Evolutionary conservation across 2,797 vertebrate species (phyloP).

Genomic region (Chaetophractus vellerosus): DNA sequence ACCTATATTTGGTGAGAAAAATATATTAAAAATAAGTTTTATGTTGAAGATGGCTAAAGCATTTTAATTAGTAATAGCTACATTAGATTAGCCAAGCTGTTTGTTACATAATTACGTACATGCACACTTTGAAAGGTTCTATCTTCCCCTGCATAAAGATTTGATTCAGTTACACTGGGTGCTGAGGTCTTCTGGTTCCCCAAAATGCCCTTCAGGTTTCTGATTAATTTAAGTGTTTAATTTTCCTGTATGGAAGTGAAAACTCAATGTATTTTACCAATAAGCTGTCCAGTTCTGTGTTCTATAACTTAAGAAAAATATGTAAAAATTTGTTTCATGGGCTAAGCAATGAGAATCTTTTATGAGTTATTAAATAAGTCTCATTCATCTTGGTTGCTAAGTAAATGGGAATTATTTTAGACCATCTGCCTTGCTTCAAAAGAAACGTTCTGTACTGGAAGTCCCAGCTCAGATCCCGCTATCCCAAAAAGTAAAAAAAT

Average conservation of each 20-base stretch:
- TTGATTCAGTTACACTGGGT: neutral
- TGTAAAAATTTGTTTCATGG: neutral
- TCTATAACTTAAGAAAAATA: neutral
- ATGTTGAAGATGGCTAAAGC: neutral
- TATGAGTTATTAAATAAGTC: neutral
- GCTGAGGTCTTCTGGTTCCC: neutral
- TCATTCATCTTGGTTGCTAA: neutral
- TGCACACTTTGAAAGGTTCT: neutral
- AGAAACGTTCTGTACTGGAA: neutral
- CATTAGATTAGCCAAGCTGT: neutral
- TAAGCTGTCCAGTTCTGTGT: neutral
- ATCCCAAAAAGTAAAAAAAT: neutral
- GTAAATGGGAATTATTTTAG: constrained; percentile 12
- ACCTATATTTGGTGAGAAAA: neutral
- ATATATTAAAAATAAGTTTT: constrained; percentile 9
- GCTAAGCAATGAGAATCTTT: neutral
- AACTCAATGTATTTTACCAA: neutral
- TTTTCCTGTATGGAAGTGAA: neutral
- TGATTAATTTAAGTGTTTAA: neutral
- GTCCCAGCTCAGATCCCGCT: neutral
- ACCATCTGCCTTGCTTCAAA: neutral
- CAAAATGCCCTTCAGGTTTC: neutral
- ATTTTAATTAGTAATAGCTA: neutral
- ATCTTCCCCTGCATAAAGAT: neutral
- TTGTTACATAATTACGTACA: neutral